Percentiles rank a stretch among this genome's conserved stretches.
These are phyloP conservation scores for Baronia brevicornis DNA, from an alignment of 2,888 invertebrate species.

Conservation along the genomic window DNA sequence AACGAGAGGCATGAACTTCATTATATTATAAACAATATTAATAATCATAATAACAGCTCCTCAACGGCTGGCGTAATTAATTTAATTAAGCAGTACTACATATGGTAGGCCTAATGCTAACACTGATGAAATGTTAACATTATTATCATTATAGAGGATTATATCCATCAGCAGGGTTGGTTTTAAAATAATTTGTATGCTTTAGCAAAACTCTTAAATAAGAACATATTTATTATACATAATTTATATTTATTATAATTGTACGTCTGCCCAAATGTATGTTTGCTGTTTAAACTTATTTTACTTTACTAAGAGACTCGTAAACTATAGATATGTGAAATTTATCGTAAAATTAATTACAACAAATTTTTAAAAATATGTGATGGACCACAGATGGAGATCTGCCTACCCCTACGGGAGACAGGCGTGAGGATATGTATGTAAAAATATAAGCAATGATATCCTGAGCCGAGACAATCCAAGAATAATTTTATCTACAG, in stretches of 20 bases:
- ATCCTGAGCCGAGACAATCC: too few relatives aligned
- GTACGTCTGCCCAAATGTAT: too few relatives aligned
- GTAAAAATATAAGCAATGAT: too few relatives aligned
- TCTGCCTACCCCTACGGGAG: too few relatives aligned
- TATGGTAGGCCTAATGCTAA: slow-evolving; percentile 51
- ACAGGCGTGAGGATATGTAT: too few relatives aligned
- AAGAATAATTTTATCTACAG: too few relatives aligned
- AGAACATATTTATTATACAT: slow-evolving; percentile 47
- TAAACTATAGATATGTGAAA: too few relatives aligned
- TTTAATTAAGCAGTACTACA: slow-evolving; percentile 63
- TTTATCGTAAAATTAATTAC: too few relatives aligned
- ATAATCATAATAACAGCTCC: slow-evolving; percentile 54
- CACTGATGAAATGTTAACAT: slow-evolving; percentile 63
- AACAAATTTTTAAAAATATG: too few relatives aligned
- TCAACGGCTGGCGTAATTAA: slow-evolving; percentile 51
- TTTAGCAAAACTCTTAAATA: slow-evolving; percentile 49
- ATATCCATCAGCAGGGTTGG: slow-evolving; percentile 46
- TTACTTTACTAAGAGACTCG: too few relatives aligned
- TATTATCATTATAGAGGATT: slow-evolving; percentile 65
- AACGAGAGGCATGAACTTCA: slow-evolving; percentile 3
- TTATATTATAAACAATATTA: slow-evolving; percentile 51
- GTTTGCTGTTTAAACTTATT: too few relatives aligned
- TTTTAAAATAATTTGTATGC: slow-evolving; percentile 62
- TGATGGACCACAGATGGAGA: too few relatives aligned
- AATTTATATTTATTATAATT: slow-evolving; percentile 45